Conservation (phyloP, 2,797 vertebrate genomes). For the Naso thynnoides region DNA sequence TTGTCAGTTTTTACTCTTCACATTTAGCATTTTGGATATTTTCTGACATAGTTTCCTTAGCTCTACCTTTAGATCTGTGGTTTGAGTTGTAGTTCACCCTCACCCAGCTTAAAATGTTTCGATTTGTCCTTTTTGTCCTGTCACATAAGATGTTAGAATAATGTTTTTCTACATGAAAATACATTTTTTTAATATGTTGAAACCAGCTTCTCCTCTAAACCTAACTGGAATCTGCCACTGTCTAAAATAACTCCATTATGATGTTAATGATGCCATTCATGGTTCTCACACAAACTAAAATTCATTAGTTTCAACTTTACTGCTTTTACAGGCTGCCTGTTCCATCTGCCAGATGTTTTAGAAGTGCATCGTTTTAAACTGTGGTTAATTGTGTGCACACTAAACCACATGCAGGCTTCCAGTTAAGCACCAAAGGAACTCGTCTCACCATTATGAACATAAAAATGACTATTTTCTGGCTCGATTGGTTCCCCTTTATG, state of each 20-base stretch:
- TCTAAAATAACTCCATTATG: conserved; percentile 29
- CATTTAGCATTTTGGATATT: not conserved
- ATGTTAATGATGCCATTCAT: conserved; percentile 47
- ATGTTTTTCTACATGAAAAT: conserved; percentile 5
- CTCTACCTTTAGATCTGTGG: not conserved
- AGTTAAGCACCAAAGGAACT: conserved; percentile 42
- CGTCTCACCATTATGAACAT: conserved; percentile 38
- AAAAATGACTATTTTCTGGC: conserved; percentile 11
- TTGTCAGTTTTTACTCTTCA: too few relatives aligned
- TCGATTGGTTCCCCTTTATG: conserved; percentile 8
- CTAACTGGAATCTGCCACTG: not conserved
- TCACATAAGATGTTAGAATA: not conserved
- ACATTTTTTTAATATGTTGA: not conserved
- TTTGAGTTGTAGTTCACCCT: not conserved
- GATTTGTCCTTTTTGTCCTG: not conserved
- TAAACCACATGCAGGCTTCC: conserved; percentile 38
- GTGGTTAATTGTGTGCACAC: conserved; percentile 47
- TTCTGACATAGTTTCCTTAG: not conserved
- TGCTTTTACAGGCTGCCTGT: conserved; percentile 35
- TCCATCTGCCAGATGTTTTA: conserved; percentile 46
- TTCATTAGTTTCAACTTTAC: conserved; percentile 37
- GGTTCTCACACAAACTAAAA: conserved; percentile 22
- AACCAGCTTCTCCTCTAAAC: not conserved
- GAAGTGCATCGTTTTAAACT: conserved; percentile 41
- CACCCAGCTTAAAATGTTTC: not conserved